Percentiles rank a stretch among this genome's conserved stretches.
These are phyloP conservation scores for Xenopus tropicalis DNA, from an alignment of 2,113 vertebrate species.

Conservation along the genomic window UCB_Xtro_10.0 CM004445.2:13009001-13009500, in stretches of 20 bases:
- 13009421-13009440: neutral
- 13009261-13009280: neutral
- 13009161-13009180: neutral
- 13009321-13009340: neutral
- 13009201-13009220: neutral
- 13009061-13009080: slow-evolving; percentile 78
- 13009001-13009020: slow-evolving; percentile 68
- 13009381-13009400: neutral
- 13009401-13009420: slow-evolving; percentile 4
- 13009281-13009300: neutral
- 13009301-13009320: neutral
- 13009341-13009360: slow-evolving; percentile 6
- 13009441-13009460: neutral
- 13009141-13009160: slow-evolving; percentile 31
- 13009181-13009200: neutral
- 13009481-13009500: neutral
- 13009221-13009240: neutral
- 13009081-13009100: slow-evolving; percentile 53
- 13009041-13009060: slow-evolving; percentile 61
- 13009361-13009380: neutral
- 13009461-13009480: neutral
- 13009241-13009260: neutral
- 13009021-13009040: slow-evolving; percentile 65
- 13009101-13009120: slow-evolving; percentile 33
- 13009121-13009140: too few relatives aligned